Conservation (phyloP, 2,888 invertebrate species). For the Stomorhina lunata region DNA sequence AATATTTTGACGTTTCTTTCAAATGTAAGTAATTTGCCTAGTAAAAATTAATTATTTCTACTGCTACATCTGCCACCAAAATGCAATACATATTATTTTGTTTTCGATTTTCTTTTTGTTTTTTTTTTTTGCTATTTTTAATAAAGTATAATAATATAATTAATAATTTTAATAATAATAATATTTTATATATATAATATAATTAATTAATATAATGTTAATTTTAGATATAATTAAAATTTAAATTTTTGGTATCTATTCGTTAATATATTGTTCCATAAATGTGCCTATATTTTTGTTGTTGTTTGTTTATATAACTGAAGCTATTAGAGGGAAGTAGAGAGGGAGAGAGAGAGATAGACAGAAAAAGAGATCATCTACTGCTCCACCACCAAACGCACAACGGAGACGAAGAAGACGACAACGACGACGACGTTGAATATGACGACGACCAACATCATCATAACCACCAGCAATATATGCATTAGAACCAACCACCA, state of each 20-base stretch:
- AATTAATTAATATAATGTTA: slow-evolving; percentile 45
- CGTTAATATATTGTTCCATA: slow-evolving; percentile 64
- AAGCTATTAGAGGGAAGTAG: slow-evolving; percentile 24
- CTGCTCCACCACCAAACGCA: slow-evolving; percentile 32
- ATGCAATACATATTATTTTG: slow-evolving; percentile 63
- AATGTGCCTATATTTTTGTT: slow-evolving; percentile 63
- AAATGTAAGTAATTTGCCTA: slow-evolving; percentile 64
- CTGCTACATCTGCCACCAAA: slow-evolving; percentile 66
- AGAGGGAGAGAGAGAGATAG: not conserved
- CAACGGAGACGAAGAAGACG: not conserved
- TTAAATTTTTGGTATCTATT: slow-evolving; percentile 63
- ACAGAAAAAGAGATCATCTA: slow-evolving; percentile 10
- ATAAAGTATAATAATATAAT: slow-evolving; percentile 53
- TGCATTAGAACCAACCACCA: slow-evolving; percentile 90
- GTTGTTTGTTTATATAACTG: slow-evolving; percentile 46
- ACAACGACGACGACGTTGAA: not conserved
- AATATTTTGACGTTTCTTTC: slow-evolving; percentile 63
- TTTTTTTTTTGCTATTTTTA: slow-evolving; percentile 36
- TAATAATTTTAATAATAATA: slow-evolving; percentile 53
- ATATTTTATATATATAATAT: slow-evolving; percentile 33
- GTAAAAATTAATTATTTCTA: slow-evolving; percentile 66
- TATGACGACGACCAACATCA: slow-evolving; percentile 21
- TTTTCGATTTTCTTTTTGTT: slow-evolving; percentile 27
- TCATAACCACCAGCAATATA: slow-evolving; percentile 49
- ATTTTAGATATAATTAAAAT: slow-evolving; percentile 60